Conservation (phyloP, 2,797 vertebrate genomes). For the Agapornis canus region DNA sequence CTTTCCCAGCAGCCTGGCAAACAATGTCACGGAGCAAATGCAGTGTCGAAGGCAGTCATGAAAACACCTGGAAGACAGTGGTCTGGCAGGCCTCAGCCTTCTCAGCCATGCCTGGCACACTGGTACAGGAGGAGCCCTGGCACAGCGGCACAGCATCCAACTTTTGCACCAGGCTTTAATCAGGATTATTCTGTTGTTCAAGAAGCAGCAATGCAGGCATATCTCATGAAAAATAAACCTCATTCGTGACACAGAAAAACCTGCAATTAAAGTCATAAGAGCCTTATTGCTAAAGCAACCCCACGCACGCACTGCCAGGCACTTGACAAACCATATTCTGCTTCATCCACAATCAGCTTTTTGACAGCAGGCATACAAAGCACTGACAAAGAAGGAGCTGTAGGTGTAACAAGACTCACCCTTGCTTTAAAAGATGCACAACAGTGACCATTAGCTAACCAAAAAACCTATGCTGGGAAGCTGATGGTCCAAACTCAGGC, state of each 20-base stretch:
- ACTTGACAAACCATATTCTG: neutral
- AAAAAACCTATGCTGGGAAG: neutral
- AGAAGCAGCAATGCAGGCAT: neutral
- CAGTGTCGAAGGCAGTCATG: neutral
- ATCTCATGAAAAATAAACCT: neutral
- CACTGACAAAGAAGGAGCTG: neutral
- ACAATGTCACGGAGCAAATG: neutral
- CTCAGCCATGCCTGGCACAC: neutral
- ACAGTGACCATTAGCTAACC: neutral
- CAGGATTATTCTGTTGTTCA: neutral
- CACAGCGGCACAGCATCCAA: neutral
- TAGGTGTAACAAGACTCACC: neutral
- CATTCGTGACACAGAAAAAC: neutral
- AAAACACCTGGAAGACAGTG: neutral
- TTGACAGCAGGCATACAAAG: neutral
- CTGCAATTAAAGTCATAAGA: neutral
- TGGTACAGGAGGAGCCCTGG: neutral
- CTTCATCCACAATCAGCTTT: neutral
- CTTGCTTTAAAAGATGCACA: neutral
- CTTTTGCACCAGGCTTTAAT: neutral
- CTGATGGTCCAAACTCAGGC: neutral
- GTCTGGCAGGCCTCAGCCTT: neutral
- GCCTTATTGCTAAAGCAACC: neutral
- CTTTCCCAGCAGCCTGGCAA: neutral
- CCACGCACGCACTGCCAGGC: rapidly evolving